These are phyloP conservation scores for Cygnus buccinator DNA, from an alignment of 2,113 vertebrate genomes.

Conservation along the genomic window DNA sequence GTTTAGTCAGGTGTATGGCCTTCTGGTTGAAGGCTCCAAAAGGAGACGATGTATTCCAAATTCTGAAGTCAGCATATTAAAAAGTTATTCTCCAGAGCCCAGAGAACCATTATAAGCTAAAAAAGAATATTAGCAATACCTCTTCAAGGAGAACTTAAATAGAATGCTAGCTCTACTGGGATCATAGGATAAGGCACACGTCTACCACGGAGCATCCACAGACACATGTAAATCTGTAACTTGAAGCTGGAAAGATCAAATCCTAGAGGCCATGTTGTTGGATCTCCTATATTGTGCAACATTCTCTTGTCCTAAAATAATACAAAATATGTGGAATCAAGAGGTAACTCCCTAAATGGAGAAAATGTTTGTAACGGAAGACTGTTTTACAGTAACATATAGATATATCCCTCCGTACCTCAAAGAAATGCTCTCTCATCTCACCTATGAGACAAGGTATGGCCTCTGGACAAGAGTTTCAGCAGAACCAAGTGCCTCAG, in stretches of 20 bases:
- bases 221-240: background rate
- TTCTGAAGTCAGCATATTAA: conserved; percentile 28
- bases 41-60: background rate
- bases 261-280: background rate
- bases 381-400: background rate
- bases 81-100: conserved; percentile 26
- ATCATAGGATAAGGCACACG: background rate
- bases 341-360: background rate
- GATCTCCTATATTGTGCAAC: background rate
- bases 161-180: conserved; percentile 23
- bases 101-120: conserved; percentile 33
- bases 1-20: background rate
- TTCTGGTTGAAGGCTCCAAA: background rate
- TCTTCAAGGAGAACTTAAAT: conserved; percentile 60
- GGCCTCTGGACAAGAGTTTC: background rate
- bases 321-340: background rate
- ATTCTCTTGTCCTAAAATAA: background rate
- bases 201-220: background rate
- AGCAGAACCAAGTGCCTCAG: background rate
- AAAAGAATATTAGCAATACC: background rate
- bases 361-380: background rate
- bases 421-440: background rate
- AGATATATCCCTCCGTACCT: background rate
- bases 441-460: background rate
- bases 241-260: background rate